Conservation (phyloP, 2,797 vertebrate genomes). For the Martes flavigula region DNA sequence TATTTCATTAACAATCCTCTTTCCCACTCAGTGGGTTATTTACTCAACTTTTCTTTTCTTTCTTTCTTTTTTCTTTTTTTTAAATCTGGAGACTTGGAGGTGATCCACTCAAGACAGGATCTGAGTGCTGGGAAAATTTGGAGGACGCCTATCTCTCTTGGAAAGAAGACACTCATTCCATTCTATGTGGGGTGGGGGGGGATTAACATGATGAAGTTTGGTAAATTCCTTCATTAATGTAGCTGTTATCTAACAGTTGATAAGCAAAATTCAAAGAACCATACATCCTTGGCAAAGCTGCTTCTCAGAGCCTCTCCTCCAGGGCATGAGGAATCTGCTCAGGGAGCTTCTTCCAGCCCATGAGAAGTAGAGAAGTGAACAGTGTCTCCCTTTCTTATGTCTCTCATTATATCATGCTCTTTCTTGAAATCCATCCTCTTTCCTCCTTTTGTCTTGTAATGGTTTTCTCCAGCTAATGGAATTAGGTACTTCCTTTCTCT, state of each 20-base stretch:
- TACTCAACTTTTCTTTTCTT: not conserved
- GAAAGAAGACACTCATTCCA: conserved; percentile 34
- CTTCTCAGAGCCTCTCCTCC: not conserved
- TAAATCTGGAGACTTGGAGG: not conserved
- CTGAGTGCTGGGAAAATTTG: not conserved
- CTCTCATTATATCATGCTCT: not conserved
- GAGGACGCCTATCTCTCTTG: not conserved
- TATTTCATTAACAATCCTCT: not conserved
- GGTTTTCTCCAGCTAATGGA: not conserved
- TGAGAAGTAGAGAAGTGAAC: not conserved
- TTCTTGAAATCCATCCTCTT: not conserved
- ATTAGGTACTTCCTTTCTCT: not conserved
- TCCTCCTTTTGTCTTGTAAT: not conserved
- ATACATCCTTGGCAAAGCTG: not conserved
- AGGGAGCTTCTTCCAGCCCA: not conserved
- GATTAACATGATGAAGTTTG: not conserved
- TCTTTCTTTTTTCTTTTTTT: not conserved
- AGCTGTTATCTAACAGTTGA: conserved; percentile 26
- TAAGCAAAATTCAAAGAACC: conserved; percentile 33
- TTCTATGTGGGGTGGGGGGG: not conserved
- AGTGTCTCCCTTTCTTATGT: not conserved
- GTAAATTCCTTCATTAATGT: not conserved
- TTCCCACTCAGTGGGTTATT: not conserved
- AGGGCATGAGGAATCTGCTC: not conserved
- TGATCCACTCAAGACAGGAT: not conserved